These are phyloP conservation scores for Mugil cephalus DNA, from an alignment of 2,113 vertebrate genomes.

Conservation along the genomic window DNA sequence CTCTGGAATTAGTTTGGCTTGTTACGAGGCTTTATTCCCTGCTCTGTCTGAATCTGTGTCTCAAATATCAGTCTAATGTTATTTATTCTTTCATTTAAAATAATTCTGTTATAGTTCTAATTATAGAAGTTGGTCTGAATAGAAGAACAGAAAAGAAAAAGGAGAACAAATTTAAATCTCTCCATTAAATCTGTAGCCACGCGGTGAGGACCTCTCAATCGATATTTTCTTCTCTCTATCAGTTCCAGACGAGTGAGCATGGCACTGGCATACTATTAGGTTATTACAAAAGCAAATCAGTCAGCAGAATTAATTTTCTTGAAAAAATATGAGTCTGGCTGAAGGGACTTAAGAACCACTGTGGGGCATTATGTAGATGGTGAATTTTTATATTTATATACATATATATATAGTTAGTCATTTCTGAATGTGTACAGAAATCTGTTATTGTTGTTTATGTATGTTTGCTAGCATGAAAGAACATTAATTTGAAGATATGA, in stretches of 20 bases:
- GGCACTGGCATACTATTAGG: conserved; percentile 80
- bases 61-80: not conserved
- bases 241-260: conserved; percentile 81
- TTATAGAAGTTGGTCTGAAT: conserved; percentile 62
- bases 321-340: conserved; percentile 77
- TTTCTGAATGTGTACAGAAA: conserved; percentile 42
- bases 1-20: conserved; percentile 1
- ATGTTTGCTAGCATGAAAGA: not conserved
- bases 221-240: conserved; percentile 77
- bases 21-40: not conserved
- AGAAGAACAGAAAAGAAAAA: conserved; percentile 39
- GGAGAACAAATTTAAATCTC: conserved; percentile 70
- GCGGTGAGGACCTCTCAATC: conserved; percentile 70
- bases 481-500: not conserved
- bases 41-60: not conserved
- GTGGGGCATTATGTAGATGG: conserved; percentile 43
- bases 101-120: conserved; percentile 45
- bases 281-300: conserved; percentile 87
- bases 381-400: conserved; percentile 76
- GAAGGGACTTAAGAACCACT: conserved; percentile 77
- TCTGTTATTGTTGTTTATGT: not conserved
- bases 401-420: no score
- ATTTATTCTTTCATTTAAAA: conserved; percentile 11
- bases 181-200: conserved; percentile 73
- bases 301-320: conserved; percentile 83